Evolutionary conservation across 2,888 invertebrate species (phyloP), one percentile per base, ranked within the genome.

Genomic region (Platerodrilus igneus): DNA sequence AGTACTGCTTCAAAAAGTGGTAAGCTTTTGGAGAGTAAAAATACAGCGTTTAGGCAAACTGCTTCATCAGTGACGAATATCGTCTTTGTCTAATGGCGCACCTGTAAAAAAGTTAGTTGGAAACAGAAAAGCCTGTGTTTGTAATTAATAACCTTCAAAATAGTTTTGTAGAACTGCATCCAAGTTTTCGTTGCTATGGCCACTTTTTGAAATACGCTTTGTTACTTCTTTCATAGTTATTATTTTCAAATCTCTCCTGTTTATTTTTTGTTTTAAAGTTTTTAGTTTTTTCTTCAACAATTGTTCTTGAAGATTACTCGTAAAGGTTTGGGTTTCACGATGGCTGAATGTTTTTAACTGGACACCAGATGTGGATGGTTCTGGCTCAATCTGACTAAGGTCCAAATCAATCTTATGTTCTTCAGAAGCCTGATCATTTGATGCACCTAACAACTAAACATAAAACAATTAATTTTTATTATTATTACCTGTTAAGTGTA

Each of bases 11-110:
- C 4, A 42, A 8, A 31, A 33, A 42, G 18, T 25, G 19, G 10
- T 37, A 41, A 7, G 37, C 32, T 10, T 37, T 37, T 14, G 37
- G 33, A 2, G 33, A 42, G 13, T 42, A 37, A 31, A 41, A 41
- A 25, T 36, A 41, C n/a, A 41, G 16, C 4, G 36, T 41, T 2
- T 37, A 33, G 2, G 37, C 33, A 37, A 42, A 37, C 20, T 42
- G 20, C 13, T 42, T 42, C 33, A 37, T 42, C 9, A 35, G 3
- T 4, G 14, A 5, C 7, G 31, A 21, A 26, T 35, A 39, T n/a
- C 35, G 4, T 16, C 34, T 4, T 20, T 27, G 31, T 21, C 27
- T 21, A 39, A 15, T 7, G 19, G 33, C 11, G 28, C 13, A 16
- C 40, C 34, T 40, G 8, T 9, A 28, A 22, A 32, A 8, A 19